Evolutionary conservation across 1,140 invertebrate species (phyloP), one percentile per base, ranked within the genome.

Genomic region (Apis laboriosa): DNA sequence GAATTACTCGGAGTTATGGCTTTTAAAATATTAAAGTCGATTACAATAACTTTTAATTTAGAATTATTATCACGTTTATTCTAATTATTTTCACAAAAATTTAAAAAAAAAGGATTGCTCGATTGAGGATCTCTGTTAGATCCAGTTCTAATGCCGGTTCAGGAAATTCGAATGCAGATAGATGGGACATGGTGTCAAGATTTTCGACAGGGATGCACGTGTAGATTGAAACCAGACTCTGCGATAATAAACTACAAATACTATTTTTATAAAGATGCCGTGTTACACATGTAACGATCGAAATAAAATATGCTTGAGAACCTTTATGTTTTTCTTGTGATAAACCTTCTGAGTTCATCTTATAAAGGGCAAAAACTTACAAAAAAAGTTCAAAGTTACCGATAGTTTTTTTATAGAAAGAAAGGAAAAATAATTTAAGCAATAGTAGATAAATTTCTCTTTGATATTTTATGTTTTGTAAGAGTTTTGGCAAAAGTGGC

Each of bases 161-260:
- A 81, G 43, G 55, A 81, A 81, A 53, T 75, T 49, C 9, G 17
- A n/a, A 63, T 53, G 13, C 64, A 51, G 53, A 63, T 28, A 51
- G 24, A 63, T 64, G 66, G 64, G 80, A 76, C 55, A 53, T 28
- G 68, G 11, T 51, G 73, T 28, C 28, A 64, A 43, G 70, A 64
- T 66, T 60, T 84, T 80, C 24, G 53, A 77, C 55, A 34, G 60
- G 60, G 68, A 67, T 63, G 55, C 83, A 81, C 77, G 72, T 80
- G 85, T 64, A 53, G 76, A 66, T 80, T 61, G 82, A 78, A 83
- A 88, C 64, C 66, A 76, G 80, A 83, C 72, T 82, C 84, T 79
- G 72, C 28, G 72, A 84, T 80, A 88, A 88, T 88, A 88, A 87
- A 88, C 87, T n/a, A 72, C 24, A 76, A 85, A 76, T 51, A 67